phyloP scores from a whole-genome alignment of 2,888 invertebrate species.

The Neoscelio sp. region DNA sequence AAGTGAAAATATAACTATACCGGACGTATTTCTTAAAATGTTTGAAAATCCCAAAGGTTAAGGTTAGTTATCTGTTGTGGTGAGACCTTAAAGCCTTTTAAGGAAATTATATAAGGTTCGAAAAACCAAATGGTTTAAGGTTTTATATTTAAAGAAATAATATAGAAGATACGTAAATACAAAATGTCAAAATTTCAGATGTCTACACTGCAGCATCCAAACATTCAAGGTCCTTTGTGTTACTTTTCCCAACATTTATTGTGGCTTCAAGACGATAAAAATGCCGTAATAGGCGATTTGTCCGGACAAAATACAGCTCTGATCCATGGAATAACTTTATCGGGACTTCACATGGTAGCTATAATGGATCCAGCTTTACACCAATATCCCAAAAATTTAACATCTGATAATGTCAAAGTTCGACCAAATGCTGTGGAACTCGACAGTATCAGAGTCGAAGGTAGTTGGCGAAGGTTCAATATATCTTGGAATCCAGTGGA shows the following conservation, averaged over 20 bases:
- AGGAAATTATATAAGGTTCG: no score
- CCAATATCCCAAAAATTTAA: conserved; percentile 85
- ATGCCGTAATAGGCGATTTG: conserved; percentile 90
- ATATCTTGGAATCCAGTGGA: conserved; percentile 92
- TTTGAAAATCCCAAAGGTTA: no score
- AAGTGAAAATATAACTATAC: no score
- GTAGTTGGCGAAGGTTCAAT: conserved; percentile 92
- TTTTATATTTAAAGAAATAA: no score
- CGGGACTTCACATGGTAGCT: conserved; percentile 88
- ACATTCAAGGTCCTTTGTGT: conserved; percentile 89
- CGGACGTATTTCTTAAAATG: no score
- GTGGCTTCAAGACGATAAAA: conserved; percentile 91
- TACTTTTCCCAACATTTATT: conserved; percentile 92
- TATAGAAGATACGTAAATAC: no score
- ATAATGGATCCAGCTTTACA: conserved; percentile 89
- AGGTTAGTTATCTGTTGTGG: no score
- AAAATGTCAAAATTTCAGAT: conserved; percentile 45
- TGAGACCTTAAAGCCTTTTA: no score
- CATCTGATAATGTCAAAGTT: conserved; percentile 85
- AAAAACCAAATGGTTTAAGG: no score
- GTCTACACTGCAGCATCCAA: conserved; percentile 80
- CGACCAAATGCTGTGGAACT: conserved; percentile 89
- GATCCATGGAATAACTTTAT: conserved; percentile 86
- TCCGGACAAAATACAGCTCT: conserved; percentile 89
- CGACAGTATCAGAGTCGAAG: conserved; percentile 88